phyloP scores from a whole-genome alignment of 1,140 invertebrate genomes.

The Aphaenogaster ashmeadi region DNA sequence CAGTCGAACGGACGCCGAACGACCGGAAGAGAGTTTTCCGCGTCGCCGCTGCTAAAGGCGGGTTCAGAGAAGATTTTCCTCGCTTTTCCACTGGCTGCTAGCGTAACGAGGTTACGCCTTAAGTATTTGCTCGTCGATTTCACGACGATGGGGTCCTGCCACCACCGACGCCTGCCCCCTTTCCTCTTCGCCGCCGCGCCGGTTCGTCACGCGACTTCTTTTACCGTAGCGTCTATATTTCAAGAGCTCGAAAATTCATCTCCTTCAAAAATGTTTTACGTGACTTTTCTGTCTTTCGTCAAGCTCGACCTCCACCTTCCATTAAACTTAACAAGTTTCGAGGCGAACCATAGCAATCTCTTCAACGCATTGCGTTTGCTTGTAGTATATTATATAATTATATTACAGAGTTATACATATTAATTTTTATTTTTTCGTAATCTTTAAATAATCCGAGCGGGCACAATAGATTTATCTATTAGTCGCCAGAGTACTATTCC shows the following conservation, averaged over 20 bases:
- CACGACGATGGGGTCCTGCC: constrained; percentile 70
- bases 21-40: constrained; percentile 81
- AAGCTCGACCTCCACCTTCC: not conserved
- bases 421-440: not conserved
- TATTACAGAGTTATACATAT: not conserved
- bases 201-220: constrained; percentile 48
- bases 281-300: constrained; percentile 65
- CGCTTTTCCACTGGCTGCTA: constrained; percentile 78
- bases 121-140: constrained; percentile 82
- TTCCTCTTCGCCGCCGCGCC: constrained; percentile 8
- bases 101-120: constrained; percentile 81
- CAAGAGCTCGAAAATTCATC: constrained; percentile 70
- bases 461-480: not conserved
- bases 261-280: constrained; percentile 68
- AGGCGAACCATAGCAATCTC: constrained; percentile 8
- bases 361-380: not conserved
- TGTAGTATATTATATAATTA: not conserved
- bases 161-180: constrained; percentile 37
- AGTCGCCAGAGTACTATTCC: too few species aligned
- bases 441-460: not conserved
- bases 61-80: constrained; percentile 75
- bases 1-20: constrained; percentile 76
- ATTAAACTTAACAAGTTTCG: constrained; percentile 50
- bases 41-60: constrained; percentile 72
- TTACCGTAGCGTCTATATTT: constrained; percentile 41